A percentile compares a stretch with the other conserved stretches of the same genome.
Conservation (phyloP, 2,888 invertebrate species). For the Pycnomerus fuliginosus region DNA sequence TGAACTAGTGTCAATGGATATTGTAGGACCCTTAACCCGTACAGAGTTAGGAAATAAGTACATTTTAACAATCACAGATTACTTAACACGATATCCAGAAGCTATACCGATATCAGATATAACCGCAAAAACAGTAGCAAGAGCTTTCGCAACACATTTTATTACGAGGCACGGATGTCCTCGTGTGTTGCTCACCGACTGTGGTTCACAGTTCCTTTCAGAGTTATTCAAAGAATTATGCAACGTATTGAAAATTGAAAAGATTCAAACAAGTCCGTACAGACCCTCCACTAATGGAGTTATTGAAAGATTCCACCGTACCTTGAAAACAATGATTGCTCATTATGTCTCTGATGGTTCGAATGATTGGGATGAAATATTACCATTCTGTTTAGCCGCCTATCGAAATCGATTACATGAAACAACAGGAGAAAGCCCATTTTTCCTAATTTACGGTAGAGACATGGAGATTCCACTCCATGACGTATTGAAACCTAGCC, state of each 20-base stretch:
- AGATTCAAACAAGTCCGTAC: conserved; percentile 17
- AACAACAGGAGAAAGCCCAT: conserved; percentile 23
- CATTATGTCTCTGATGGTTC: too few relatives aligned
- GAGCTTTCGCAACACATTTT: conserved; percentile 22
- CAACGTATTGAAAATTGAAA: conserved; percentile 6
- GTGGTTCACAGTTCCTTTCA: conserved; percentile 21
- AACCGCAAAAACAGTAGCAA: conserved; percentile 32
- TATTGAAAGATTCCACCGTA: conserved; percentile 23
- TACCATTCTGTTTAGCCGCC: conserved; percentile 20
- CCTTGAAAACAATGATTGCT: too few relatives aligned
- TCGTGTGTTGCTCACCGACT: conserved; percentile 24
- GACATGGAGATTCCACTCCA: conserved; percentile 11
- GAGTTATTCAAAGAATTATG: conserved; percentile 13
- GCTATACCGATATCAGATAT: conserved; percentile 36
- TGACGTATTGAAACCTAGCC: conserved; percentile 12
- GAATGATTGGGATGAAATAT: conserved; percentile 25
- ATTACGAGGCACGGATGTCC: conserved; percentile 27
- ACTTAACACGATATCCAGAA: conserved; percentile 28
- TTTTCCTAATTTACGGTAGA: conserved; percentile 21
- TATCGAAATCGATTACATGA: conserved; percentile 16
- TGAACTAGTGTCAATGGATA: conserved; percentile 25
- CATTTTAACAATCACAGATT: conserved; percentile 30
- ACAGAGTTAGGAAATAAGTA: conserved; percentile 25
- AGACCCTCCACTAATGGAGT: conserved; percentile 22
- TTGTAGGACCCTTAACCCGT: conserved; percentile 29